These are phyloP conservation scores for Lycocerus yunnanus DNA, from an alignment of 2,888 invertebrate species.

Conservation along the genomic window DNA sequence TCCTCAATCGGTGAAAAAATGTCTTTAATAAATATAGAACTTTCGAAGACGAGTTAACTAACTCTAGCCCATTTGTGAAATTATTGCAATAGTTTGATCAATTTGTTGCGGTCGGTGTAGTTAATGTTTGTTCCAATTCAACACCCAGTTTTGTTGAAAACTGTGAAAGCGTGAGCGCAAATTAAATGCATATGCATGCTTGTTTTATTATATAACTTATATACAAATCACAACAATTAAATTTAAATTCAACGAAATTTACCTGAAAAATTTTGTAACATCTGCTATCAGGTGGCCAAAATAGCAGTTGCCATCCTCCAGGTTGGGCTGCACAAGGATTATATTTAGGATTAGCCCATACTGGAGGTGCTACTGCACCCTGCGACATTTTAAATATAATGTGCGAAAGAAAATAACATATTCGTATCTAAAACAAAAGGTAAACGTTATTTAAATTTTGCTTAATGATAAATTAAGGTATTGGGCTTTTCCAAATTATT, in stretches of 20 bases:
- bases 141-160: neutral
- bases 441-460: neutral
- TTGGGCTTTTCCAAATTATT: too few species aligned
- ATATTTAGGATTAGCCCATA: conserved; percentile 81
- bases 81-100: neutral
- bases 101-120: neutral
- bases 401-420: conserved; percentile 7
- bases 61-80: neutral
- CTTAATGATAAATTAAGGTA: too few species aligned
- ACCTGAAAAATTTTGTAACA: conserved; percentile 88
- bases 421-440: conserved; percentile 16
- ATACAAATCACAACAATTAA: neutral
- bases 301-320: conserved; percentile 83
- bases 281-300: conserved; percentile 81
- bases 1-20: too few species aligned
- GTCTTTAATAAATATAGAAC: too few species aligned
- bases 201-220: neutral
- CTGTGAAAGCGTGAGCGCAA: neutral
- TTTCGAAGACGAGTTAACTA: too few species aligned
- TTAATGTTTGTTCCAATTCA: neutral
- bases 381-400: conserved; percentile 29
- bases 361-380: conserved; percentile 77
- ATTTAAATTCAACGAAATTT: conserved; percentile 23
- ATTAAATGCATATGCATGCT: neutral
- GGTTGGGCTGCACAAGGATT: conserved; percentile 83